Evolutionary conservation across 2,797 vertebrate genomes (phyloP).

Genomic region (Mionectes olivaceus): DNA sequence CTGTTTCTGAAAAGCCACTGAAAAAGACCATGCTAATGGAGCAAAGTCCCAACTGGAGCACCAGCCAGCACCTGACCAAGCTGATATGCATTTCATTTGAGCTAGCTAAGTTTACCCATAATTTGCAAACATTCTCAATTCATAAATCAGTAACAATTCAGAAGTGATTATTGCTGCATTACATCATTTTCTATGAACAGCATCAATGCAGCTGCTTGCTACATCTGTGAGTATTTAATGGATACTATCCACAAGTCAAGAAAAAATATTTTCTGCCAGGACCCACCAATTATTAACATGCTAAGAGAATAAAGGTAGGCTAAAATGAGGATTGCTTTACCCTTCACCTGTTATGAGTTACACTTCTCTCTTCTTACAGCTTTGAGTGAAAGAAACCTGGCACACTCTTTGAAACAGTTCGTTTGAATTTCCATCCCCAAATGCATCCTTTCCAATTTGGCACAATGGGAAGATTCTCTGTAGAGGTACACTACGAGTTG

Average conservation of each 20-base stretch:
- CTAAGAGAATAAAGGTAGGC: background rate
- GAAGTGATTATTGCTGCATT: constrained; percentile 39
- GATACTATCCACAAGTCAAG: constrained; percentile 18
- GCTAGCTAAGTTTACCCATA: background rate
- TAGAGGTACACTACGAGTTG: background rate
- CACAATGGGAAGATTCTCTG: background rate
- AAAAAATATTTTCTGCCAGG: constrained; percentile 19
- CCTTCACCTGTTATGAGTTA: background rate
- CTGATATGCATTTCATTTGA: background rate
- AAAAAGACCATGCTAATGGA: background rate
- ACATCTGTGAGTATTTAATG: constrained; percentile 30
- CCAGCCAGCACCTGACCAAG: background rate
- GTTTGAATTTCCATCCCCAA: constrained; percentile 20
- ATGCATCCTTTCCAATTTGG: constrained; percentile 11
- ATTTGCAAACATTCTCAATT: constrained; percentile 52
- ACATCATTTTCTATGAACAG: constrained; percentile 44
- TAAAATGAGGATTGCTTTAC: background rate
- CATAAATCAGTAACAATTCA: constrained; percentile 50
- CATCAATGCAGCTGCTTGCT: constrained; percentile 50
- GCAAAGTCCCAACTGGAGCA: background rate
- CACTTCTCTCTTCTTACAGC: background rate
- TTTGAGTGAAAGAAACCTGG: background rate
- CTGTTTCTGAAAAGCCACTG: background rate
- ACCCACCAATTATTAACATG: background rate
- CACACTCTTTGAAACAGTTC: background rate